These are phyloP conservation scores for Polypterus senegalus DNA, from an alignment of 2,113 vertebrate species.

Conservation along the genomic window DNA sequence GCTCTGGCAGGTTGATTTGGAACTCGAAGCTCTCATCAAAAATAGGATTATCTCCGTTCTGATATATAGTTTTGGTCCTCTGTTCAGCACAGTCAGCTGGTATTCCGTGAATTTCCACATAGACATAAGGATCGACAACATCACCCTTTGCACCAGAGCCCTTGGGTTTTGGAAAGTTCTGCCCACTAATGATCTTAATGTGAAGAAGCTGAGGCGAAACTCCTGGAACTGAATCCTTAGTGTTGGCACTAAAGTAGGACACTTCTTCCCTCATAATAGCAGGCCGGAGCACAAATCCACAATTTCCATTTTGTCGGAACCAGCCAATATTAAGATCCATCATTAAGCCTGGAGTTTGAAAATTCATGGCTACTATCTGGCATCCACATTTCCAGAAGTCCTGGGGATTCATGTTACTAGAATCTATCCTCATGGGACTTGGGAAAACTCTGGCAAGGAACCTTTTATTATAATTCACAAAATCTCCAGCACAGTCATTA, in stretches of 20 bases:
- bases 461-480: conserved; percentile 95
- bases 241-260: conserved; percentile 94
- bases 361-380: conserved; percentile 97
- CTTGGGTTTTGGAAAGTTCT: conserved; percentile 95
- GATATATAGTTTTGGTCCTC: conserved; percentile 87
- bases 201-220: conserved; percentile 93
- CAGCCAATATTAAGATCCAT: conserved; percentile 96
- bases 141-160: conserved; percentile 95
- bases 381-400: conserved; percentile 98
- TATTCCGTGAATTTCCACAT: conserved; percentile 92
- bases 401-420: conserved; percentile 97
- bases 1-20: conserved; percentile 89
- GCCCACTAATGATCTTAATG: conserved; percentile 94
- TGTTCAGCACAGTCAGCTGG: conserved; percentile 92
- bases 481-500: conserved; percentile 84
- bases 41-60: conserved; percentile 89
- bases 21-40: conserved; percentile 98
- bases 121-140: conserved; percentile 91
- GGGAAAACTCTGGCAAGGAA: conserved; percentile 85
- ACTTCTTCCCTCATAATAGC: conserved; percentile 95
- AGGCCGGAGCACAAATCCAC: conserved; percentile 85
- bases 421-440: conserved; percentile 94
- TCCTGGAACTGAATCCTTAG: conserved; percentile 89
- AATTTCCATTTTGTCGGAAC: conserved; percentile 94
- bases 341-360: conserved; percentile 91